Evolutionary conservation across 2,113 vertebrate genomes (phyloP).

Genomic region (Arvicanthis niloticus): DNA sequence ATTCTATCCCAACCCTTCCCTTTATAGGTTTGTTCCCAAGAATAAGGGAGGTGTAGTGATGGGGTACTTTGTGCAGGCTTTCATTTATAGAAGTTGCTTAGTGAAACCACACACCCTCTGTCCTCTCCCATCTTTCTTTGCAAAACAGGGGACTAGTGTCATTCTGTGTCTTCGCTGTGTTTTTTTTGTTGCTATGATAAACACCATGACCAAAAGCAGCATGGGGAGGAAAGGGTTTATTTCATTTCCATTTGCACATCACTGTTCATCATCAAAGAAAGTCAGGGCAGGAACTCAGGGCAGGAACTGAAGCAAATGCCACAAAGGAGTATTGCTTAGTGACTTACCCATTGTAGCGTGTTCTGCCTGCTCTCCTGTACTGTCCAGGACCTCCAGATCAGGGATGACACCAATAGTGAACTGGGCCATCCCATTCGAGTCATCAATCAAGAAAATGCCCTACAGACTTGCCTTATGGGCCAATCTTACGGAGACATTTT

Average conservation of each 20-base stretch:
- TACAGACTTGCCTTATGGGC: background rate
- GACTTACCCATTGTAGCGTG: background rate
- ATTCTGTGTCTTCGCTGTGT: background rate
- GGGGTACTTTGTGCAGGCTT: background rate
- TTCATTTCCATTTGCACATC: background rate
- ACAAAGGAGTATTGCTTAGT: background rate
- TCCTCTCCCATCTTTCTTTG: background rate
- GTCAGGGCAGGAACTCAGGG: background rate
- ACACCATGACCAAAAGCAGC: no score
- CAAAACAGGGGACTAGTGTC: background rate
- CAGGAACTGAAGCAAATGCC: background rate
- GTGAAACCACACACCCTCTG: background rate
- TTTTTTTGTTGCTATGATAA: background rate
- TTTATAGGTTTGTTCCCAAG: background rate
- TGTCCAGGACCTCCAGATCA: background rate
- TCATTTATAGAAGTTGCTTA: background rate
- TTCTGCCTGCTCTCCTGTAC: background rate
- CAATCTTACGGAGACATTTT: background rate
- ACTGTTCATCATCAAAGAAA: background rate
- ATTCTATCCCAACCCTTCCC: background rate
- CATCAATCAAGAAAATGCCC: background rate
- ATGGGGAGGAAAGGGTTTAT: background rate
- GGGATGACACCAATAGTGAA: background rate
- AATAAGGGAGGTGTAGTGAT: background rate
- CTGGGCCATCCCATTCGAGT: no score